These are phyloP conservation scores for Aphidius colemani DNA, from an alignment of 2,888 invertebrate species.

Conservation along the genomic window DNA sequence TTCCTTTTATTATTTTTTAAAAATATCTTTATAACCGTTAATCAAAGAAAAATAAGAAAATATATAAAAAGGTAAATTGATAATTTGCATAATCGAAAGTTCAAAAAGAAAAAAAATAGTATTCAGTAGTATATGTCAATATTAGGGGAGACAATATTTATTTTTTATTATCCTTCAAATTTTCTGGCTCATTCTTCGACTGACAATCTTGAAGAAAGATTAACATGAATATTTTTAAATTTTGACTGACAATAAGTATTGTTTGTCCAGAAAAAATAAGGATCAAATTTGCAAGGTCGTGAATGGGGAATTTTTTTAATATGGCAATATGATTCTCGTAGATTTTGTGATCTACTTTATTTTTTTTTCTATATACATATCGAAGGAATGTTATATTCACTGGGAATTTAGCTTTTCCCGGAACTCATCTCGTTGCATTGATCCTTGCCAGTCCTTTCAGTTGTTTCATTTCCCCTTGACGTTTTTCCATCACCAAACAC, in stretches of 20 bases:
- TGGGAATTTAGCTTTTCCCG: constrained; percentile 39
- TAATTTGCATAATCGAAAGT: constrained; percentile 18
- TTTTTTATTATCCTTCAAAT: too few relatives aligned
- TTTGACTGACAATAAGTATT: neutral
- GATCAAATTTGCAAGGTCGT: neutral
- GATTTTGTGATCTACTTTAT: neutral
- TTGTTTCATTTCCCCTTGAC: too few relatives aligned
- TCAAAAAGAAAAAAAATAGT: constrained; percentile 16
- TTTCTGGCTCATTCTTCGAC: too few relatives aligned
- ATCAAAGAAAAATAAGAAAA: constrained; percentile 8
- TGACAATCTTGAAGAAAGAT: neutral
- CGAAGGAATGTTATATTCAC: constrained; percentile 37
- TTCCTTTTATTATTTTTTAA: constrained; percentile 1
- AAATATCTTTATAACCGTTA: constrained; percentile 5
- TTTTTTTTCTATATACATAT: constrained; percentile 35
- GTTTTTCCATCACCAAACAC: constrained; percentile 15
- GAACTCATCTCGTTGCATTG: constrained; percentile 48
- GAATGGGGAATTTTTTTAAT: neutral
- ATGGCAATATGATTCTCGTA: too few relatives aligned
- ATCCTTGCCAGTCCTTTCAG: constrained; percentile 41
- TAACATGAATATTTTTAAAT: neutral
- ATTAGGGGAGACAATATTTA: neutral
- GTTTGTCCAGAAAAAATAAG: neutral
- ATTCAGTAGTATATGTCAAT: constrained; percentile 27
- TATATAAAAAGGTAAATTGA: constrained; percentile 15